Base-by-base conservation (phyloP, 2,888 invertebrate genomes). In the Aspidiotus rigidus region DNA sequence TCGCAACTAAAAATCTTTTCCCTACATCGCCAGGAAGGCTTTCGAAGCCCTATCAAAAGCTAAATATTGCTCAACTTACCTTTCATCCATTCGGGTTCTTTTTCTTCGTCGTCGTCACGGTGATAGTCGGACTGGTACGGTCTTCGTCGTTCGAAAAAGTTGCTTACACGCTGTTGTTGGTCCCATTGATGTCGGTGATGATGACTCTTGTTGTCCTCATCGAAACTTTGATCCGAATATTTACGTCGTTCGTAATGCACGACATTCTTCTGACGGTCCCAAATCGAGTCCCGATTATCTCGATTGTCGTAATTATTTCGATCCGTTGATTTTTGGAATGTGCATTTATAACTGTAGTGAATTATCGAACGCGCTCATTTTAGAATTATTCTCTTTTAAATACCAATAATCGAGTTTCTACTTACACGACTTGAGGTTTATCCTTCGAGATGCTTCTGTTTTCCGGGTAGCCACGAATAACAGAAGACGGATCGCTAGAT, bases 21-120 rank as follows among this genome's bases (percentile, higher is more conserved):
- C 28, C 28, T 28, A 28, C 2, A 28, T 28, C 28, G 28, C 28
- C 28, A 28, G 5, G 5, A 5, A 28, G 28, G 28, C 28, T 1
- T 28, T 13, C 11, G n/a, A 17, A 53, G 49, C 6, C n/a, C 49
- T 15, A 39, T 49, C 39, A 28, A 61, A 54, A 55, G 16, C 15
- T 13, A 42, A 1, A 28, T 28, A 28, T 28, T 5, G 28, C 28
- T 28, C 28, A 28, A 28, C 28, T 39, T 67, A 72, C 72, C 71
- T 28, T 71, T 72, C 72, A 72, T 72, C 72, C 72, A 72, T 15
- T 72, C 72, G 2, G 72, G 72, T 70, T 72, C 72, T 60, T 72
- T 71, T 61, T 71, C 71, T 59, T 42, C 71, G 44, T 61, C 71
- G 53, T 61, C 7, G 49, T 69, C 42, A 28, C 41, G 61, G 11